Evolutionary conservation across 2,113 vertebrate genomes (phyloP), one percentile per base, ranked within the genome.

Genomic region (Paratilapia polleni): DNA sequence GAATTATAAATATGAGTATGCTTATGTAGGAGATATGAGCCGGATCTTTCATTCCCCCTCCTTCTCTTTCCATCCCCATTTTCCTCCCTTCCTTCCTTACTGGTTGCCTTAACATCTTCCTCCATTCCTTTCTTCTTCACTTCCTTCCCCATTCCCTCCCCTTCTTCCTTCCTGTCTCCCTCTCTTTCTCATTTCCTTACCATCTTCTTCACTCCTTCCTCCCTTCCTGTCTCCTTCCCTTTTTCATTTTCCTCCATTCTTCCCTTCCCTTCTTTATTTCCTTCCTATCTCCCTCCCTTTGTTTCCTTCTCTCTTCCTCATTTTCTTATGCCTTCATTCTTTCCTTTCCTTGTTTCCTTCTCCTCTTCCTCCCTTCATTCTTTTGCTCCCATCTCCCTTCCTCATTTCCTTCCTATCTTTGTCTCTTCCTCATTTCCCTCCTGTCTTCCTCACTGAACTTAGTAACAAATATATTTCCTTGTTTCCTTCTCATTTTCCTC

Each of bases 21-120:
- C 1, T 15, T 22, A 73, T 0, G 6, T 26, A 52, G 1, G 49
- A 73, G 0, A 20, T 49, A 11, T 3, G 49, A 17, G 20, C 24
- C 12, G 24, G 43, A 52, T 73, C 28, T 31, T 73, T 24, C 0
- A 0, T 20, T 52, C 6, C 8, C 6, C 36, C 36, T 36, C 8
- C 36, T 34, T 34, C 6, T 36, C 36, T 8, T 8, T 52, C 17
- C 66, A 28, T 52, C 24, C 19, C 26, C 43, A 47, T 70, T 28
- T 8, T 2, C 34, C 34, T 63, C 61, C 11, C 19, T 17, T 28
- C 12, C 43, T 52, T 31, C 43, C 17, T 52, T 11, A 1, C 15
- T 52, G 24, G 24, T 70, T 2, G 2, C 66, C 43, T 70, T 70
- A 24, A 41, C 38, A 11, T 41, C 43, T 14, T 47, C 66, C 43